Conservation (phyloP, 1,140 invertebrate genomes). For the Fopius arisanus region DNA sequence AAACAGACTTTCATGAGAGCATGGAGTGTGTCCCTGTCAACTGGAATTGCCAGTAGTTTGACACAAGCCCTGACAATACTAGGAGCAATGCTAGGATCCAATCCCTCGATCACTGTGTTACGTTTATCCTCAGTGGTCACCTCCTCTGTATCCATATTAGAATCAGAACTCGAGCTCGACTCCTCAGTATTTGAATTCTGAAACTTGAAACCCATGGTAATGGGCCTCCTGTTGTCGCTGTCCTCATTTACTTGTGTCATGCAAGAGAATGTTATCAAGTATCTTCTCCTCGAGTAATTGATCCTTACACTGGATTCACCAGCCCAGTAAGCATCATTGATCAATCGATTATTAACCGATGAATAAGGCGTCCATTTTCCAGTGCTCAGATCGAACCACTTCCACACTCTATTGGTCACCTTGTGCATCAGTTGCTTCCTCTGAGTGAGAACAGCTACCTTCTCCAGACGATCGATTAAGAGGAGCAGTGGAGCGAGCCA, state of each 20-base stretch:
- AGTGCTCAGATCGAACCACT: constrained; percentile 85
- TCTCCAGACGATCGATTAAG: constrained; percentile 83
- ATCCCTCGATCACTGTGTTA: constrained; percentile 54
- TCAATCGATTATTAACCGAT: constrained; percentile 77
- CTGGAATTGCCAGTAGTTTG: constrained; percentile 73
- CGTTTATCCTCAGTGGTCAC: constrained; percentile 48
- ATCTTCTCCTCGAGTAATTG: constrained; percentile 77
- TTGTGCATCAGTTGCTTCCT: constrained; percentile 77
- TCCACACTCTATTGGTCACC: constrained; percentile 76
- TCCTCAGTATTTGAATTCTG: constrained; percentile 48
- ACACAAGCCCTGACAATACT: constrained; percentile 71
- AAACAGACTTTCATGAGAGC: constrained; percentile 81
- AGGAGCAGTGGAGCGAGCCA: constrained; percentile 84
- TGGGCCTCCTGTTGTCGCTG: constrained; percentile 82
- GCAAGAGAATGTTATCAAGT: constrained; percentile 81
- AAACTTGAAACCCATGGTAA: constrained; percentile 74
- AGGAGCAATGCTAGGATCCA: constrained; percentile 55
- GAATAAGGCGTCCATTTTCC: constrained; percentile 85
- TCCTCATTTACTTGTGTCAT: constrained; percentile 88
- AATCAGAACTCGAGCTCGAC: constrained; percentile 52
- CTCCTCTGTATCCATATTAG: constrained; percentile 61
- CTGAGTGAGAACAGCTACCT: constrained; percentile 76
- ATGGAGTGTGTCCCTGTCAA: constrained; percentile 81
- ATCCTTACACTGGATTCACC: constrained; percentile 80
- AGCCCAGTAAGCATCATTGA: constrained; percentile 84